Evolutionary conservation across 2,888 invertebrate genomes (phyloP).

Genomic region (Drosophila hamatofila): DNA sequence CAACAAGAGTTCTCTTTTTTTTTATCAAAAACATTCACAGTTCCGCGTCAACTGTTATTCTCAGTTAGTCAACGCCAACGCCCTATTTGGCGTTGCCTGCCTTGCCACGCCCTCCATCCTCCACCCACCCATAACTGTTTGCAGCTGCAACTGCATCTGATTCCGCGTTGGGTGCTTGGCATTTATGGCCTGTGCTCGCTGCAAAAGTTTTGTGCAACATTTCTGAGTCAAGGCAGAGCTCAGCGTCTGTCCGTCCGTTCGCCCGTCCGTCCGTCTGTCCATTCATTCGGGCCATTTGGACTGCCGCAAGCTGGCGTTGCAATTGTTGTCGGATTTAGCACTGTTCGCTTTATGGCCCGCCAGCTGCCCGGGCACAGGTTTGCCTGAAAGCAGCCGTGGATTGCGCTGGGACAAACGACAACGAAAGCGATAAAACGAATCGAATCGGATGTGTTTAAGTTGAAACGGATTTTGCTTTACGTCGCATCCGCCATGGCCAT

Average conservation of each 20-base stretch:
- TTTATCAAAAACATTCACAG: constrained; percentile 17
- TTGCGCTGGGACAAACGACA: constrained; percentile 18
- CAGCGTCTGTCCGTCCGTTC: not conserved
- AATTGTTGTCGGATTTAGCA: constrained; percentile 71
- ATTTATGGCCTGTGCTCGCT: constrained; percentile 63
- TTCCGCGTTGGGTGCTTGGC: constrained; percentile 69
- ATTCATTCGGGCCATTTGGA: constrained; percentile 31
- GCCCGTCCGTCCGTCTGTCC: not conserved
- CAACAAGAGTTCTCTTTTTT: not conserved
- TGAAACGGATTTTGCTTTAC: constrained; percentile 59
- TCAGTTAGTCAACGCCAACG: constrained; percentile 14
- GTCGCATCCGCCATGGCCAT: not conserved
- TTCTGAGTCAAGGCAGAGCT: constrained; percentile 30
- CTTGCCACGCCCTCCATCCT: no score
- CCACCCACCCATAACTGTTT: not conserved
- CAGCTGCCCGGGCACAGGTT: constrained; percentile 51
- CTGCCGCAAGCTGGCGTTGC: constrained; percentile 55
- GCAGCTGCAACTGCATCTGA: constrained; percentile 17
- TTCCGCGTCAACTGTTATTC: constrained; percentile 16
- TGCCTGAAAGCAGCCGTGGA: constrained; percentile 25
- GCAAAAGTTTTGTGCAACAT: constrained; percentile 65
- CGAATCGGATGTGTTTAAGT: constrained; percentile 73
- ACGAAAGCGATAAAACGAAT: constrained; percentile 60
- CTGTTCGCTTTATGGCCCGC: constrained; percentile 70
- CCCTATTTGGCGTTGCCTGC: not conserved